Conservation (phyloP, 2,888 invertebrate genomes). For the Diaperis boleti region DNA sequence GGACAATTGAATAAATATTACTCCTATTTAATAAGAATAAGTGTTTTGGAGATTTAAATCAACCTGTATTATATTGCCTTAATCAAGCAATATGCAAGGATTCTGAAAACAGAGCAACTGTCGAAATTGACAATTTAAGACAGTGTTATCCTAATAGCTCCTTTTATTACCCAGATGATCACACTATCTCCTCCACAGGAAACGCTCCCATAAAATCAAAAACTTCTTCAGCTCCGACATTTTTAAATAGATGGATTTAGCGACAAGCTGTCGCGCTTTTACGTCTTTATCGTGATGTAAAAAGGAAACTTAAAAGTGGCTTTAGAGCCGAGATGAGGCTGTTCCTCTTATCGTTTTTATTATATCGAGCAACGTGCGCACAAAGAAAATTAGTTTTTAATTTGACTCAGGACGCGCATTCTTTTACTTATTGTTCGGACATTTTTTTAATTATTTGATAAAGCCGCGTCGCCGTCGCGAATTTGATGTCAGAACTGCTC, state of each 20-base stretch:
- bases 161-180: too few relatives aligned
- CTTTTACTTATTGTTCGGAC: constrained; percentile 9
- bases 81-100: too few relatives aligned
- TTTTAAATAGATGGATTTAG: constrained; percentile 34
- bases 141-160: too few relatives aligned
- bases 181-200: background rate
- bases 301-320: constrained; percentile 34
- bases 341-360: constrained; percentile 35
- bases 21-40: too few relatives aligned
- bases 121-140: too few relatives aligned
- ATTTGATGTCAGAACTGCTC: background rate
- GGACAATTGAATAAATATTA: too few relatives aligned
- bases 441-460: constrained; percentile 22
- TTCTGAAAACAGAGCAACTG: too few relatives aligned
- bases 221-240: constrained; percentile 23
- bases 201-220: constrained; percentile 32
- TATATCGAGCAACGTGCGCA: constrained; percentile 28
- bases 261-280: constrained; percentile 35
- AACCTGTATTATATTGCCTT: too few relatives aligned
- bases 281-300: constrained; percentile 37
- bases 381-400: constrained; percentile 36
- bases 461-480: background rate
- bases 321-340: constrained; percentile 31
- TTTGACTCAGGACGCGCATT: constrained; percentile 13
- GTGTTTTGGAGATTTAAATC: too few relatives aligned